Evolutionary conservation across 2,797 vertebrate genomes (phyloP).

Genomic region (Thunnus albacares): DNA sequence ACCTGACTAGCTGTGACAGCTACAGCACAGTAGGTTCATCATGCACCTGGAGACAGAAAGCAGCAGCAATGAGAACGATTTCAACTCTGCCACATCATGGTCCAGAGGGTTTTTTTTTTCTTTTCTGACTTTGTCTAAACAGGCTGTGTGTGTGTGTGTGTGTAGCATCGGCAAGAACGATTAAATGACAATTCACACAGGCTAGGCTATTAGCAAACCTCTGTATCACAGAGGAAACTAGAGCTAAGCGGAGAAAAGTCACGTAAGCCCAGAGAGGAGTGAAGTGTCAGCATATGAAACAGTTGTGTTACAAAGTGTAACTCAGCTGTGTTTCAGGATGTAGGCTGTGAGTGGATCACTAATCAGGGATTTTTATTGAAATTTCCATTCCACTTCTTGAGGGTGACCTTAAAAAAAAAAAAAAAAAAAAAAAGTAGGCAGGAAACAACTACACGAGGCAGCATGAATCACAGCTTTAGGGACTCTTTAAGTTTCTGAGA

Average conservation of each 20-base stretch:
- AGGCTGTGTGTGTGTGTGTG: neutral
- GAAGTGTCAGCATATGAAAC: slow-evolving; percentile 10
- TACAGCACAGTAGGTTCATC: slow-evolving; percentile 90
- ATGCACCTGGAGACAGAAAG: slow-evolving; percentile 89
- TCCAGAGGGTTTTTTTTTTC: neutral
- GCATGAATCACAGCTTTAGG: slow-evolving; percentile 74
- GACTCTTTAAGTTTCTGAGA: slow-evolving; percentile 42
- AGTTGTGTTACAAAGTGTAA: neutral
- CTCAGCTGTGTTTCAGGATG: slow-evolving; percentile 48
- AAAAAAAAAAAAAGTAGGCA: slow-evolving; percentile 31
- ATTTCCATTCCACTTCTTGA: slow-evolving; percentile 65
- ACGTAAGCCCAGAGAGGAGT: slow-evolving; percentile 26
- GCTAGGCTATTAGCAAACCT: slow-evolving; percentile 1
- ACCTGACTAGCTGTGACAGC: slow-evolving; percentile 92
- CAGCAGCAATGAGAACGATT: slow-evolving; percentile 28
- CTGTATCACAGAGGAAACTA: slow-evolving; percentile 32
- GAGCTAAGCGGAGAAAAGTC: slow-evolving; percentile 31
- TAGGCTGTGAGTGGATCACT: slow-evolving; percentile 38
- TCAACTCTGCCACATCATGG: slow-evolving; percentile 9
- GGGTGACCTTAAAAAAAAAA: slow-evolving; percentile 18
- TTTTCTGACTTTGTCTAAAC: slow-evolving; percentile 13
- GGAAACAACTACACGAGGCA: slow-evolving; percentile 49
- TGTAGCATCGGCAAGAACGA: neutral
- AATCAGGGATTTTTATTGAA: slow-evolving; percentile 69
- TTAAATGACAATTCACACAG: slow-evolving; percentile 23